Conservation (phyloP, 1,140 invertebrate genomes). For the Caenorhabditis inopinata region DNA sequence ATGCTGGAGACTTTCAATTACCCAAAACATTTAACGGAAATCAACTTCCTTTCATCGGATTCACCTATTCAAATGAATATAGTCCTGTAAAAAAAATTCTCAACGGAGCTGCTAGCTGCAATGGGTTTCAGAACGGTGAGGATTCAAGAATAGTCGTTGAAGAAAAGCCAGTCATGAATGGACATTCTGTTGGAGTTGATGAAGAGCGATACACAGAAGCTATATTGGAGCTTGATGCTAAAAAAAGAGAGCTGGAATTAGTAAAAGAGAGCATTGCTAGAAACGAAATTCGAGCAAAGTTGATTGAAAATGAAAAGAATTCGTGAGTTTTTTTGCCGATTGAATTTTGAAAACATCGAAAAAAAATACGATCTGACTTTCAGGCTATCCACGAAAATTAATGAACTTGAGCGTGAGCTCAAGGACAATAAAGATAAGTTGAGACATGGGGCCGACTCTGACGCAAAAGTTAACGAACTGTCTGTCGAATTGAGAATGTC, state of each 20-base stretch:
- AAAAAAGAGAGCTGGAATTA: slow-evolving; percentile 6
- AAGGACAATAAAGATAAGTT: slow-evolving; percentile 12
- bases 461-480: neutral
- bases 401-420: slow-evolving; percentile 9
- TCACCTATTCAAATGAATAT: slow-evolving; percentile 79
- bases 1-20: slow-evolving; percentile 86
- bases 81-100: slow-evolving; percentile 33
- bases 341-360: neutral
- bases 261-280: neutral
- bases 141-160: neutral
- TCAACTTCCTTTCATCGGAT: slow-evolving; percentile 96
- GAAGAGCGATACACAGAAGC: slow-evolving; percentile 24
- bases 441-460: neutral
- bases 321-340: neutral
- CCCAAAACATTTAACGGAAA: slow-evolving; percentile 97
- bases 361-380: neutral
- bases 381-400: neutral
- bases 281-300: neutral
- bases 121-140: neutral
- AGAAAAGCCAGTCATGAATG: neutral
- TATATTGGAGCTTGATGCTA: neutral
- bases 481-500: slow-evolving; percentile 5
- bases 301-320: slow-evolving; percentile 1
- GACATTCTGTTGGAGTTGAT: neutral
- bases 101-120: neutral